phyloP scores from a whole-genome alignment of 1,140 invertebrate species.

The Metopolophium dirhodum region DNA sequence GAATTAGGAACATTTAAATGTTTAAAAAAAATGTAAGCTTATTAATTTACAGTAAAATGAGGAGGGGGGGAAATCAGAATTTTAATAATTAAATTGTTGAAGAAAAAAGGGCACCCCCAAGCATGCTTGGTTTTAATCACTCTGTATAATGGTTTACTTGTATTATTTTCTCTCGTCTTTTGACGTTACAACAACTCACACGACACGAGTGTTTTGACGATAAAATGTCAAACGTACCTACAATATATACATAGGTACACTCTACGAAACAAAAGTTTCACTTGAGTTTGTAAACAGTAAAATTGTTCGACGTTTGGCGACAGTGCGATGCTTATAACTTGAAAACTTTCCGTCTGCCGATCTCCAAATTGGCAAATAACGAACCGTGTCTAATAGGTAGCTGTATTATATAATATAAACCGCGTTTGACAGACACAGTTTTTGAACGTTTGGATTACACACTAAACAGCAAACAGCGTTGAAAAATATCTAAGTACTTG shows the following conservation, averaged over 20 bases:
- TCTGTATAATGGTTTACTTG: neutral
- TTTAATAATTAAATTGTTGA: no score
- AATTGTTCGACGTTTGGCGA: neutral
- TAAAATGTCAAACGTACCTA: neutral
- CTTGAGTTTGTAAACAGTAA: neutral
- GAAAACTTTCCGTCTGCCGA: neutral
- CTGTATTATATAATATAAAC: no score
- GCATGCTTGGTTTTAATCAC: no score
- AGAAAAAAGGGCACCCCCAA: no score
- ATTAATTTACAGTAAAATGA: no score
- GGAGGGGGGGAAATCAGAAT: no score
- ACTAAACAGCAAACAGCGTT: neutral
- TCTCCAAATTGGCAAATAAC: neutral
- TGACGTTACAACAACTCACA: neutral
- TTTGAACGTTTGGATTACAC: neutral
- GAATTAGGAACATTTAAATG: no score
- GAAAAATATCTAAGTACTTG: neutral
- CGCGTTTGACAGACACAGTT: neutral
- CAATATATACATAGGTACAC: neutral
- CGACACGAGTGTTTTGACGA: neutral
- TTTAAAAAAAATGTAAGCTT: no score
- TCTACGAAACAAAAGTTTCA: neutral
- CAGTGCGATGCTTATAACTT: neutral
- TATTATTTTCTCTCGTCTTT: neutral
- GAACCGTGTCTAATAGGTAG: neutral